Evolutionary conservation across 2,113 vertebrate species (phyloP), one percentile per base, ranked within the genome.

Genomic region (Archocentrus centrarchus): DNA sequence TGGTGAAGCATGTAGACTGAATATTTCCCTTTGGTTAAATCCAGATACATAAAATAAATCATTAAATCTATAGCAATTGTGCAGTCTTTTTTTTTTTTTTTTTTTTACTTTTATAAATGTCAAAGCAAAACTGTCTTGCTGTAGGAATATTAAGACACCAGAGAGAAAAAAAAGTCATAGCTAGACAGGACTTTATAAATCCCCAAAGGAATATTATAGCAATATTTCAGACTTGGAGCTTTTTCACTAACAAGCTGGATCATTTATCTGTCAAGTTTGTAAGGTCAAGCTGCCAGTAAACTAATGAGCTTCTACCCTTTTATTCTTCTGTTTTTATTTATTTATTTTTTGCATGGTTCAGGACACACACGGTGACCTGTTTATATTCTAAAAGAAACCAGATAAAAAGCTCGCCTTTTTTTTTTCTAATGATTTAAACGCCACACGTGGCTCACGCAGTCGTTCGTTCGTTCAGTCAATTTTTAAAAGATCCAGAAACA

Each of bases 191-290:
- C 39, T 32, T 41, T 18, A 35, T 3, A 53, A 59, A 83, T 17
- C 6, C 62, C 37, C 20, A 47, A 2, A 59, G 47, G 47, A 39
- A 32, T 35, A 63, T 62, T 32, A 55, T 1, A 22, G 4, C 7
- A 59, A 70, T 47, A 80, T 83, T 41, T 75, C 7, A 59, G 68
- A 59, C 18, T 39, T 37, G 6, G 2, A 44, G n/a, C 9, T 61
- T 60, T 79, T 62, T 58, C 15, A 60, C 15, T 41, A 77, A 77
- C 58, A 47, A 20, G 58, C 37, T 60, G 35, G 58, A 47, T 77
- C 57, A 3, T 60, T 77, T 77, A 60, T 44, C 24, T 59, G 57
- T 77, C 75, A 59, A 47, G 68, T 73, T 59, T 77, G 35, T 59
- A 39, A 59, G 57, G 39, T 68, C 64, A 70, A 61, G 37, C 20